Evolutionary conservation across 2,113 vertebrate genomes (phyloP), one percentile per base, ranked within the genome.

Genomic region (Tricholaema leucomelas): DNA sequence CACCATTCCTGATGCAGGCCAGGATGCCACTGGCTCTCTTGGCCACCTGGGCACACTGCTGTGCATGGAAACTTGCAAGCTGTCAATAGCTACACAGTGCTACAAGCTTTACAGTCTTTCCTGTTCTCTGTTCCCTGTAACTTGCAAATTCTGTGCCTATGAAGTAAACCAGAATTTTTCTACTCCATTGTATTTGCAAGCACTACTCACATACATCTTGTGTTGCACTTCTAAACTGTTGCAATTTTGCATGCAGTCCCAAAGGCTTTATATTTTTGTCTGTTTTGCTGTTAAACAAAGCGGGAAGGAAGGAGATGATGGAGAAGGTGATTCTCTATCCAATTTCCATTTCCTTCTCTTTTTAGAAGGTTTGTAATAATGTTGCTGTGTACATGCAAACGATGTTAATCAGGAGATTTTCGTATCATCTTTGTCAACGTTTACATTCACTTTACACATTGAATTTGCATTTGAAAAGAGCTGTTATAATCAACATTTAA

Each of bases 401-500:
- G 94, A 88, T 96, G 95, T 95, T 97, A 97, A 97, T 97, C 94
- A 94, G 95, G 91, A 96, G 84, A 93, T 97, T 97, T 97, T 97
- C 50, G 10, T 97, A 93, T 96, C 94, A 95, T 92, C 97, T 96
- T 97, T 97, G 96, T 97, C 97, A 97, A 98, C 97, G 96, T 97
- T 97, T 97, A 98, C 93, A 96, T 97, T 97, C 97, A 96, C 96
- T 97, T 97, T 97, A 96, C 93, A 96, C 97, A 93, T 61, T 92
- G 73, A 91, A 97, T 98, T 98, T 98, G 95, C 97, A 98, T 98
- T 95, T 98, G 97, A 98, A 98, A 97, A 96, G 95, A 87, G 48
- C 94, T 95, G 90, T 93, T 97, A 96, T 97, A 97, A 98, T 98
- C 97, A 98, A 97, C 97, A 96, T 98, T 98, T 98, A 97, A 97